Percentiles rank a stretch among this genome's conserved stretches.
Evolutionary conservation across 1,140 invertebrate genomes (phyloP).

Genomic region (Oedothorax gibbosus): DNA sequence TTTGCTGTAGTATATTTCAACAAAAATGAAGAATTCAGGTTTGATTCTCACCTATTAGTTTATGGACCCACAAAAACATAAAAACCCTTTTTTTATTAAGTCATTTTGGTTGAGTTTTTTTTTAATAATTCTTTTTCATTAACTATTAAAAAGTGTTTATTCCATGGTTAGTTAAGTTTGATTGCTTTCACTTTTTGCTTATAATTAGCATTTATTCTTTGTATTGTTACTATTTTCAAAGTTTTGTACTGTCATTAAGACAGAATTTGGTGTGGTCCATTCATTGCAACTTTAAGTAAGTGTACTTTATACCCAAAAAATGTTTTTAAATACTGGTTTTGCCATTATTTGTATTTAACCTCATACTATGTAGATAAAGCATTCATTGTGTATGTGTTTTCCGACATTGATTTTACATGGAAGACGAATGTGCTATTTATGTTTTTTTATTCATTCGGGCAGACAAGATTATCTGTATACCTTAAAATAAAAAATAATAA

Average conservation of each 20-base stretch:
- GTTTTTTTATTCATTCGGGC: constrained; percentile 22
- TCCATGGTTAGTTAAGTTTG: too few relatives aligned
- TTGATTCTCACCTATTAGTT: too few relatives aligned
- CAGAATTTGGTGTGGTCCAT: constrained; percentile 54
- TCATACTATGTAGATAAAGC: constrained; percentile 34
- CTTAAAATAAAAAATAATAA: constrained; percentile 42
- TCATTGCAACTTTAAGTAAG: background rate
- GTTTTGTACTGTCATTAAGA: constrained; percentile 35
- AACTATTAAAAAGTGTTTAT: too few relatives aligned
- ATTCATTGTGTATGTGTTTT: constrained; percentile 23
- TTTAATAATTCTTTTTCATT: too few relatives aligned
- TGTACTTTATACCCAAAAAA: background rate
- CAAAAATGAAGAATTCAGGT: too few relatives aligned
- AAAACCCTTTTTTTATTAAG: too few relatives aligned
- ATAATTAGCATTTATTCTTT: too few relatives aligned
- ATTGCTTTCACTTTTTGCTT: too few relatives aligned
- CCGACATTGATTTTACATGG: constrained; percentile 10
- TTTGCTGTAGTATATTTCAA: too few relatives aligned
- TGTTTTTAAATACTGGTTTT: constrained; percentile 10
- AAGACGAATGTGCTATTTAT: background rate
- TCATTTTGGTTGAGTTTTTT: too few relatives aligned
- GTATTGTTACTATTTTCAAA: too few relatives aligned
- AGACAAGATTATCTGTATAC: constrained; percentile 41
- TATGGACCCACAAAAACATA: too few relatives aligned
- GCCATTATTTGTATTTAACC: constrained; percentile 4